Evolutionary conservation across 2,113 vertebrate genomes (phyloP).

Genomic region (Ivindomyrus marchei): DNA sequence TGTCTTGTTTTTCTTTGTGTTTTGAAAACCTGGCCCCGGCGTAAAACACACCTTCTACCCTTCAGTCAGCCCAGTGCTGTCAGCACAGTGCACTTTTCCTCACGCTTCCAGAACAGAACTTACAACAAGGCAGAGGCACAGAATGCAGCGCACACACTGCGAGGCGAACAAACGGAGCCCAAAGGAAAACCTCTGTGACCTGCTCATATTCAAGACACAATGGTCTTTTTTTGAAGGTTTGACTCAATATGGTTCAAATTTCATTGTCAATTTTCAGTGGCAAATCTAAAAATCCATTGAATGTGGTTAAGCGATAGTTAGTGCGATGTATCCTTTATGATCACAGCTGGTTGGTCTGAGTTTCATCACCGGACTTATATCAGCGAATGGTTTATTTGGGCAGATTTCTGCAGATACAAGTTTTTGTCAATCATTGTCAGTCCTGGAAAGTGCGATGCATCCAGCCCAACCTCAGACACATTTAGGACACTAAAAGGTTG

Average conservation of each 20-base stretch:
- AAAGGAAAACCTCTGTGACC: neutral
- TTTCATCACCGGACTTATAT: constrained; percentile 37
- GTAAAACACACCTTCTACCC: constrained; percentile 14
- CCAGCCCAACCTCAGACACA: constrained; percentile 45
- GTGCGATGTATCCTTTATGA: constrained; percentile 35
- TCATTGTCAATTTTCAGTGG: neutral
- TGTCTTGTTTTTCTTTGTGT: neutral
- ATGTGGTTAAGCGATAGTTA: neutral
- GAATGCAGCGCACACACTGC: neutral
- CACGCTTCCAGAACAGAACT: neutral
- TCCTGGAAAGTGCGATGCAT: constrained; percentile 55
- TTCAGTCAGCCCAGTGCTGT: constrained; percentile 1
- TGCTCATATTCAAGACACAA: neutral
- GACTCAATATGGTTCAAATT: neutral
- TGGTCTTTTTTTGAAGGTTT: neutral
- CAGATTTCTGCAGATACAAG: constrained; percentile 56
- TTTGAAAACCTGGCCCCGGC: constrained; percentile 4
- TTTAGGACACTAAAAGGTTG: constrained; percentile 42
- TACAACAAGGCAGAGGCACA: neutral
- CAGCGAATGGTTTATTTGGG: constrained; percentile 44
- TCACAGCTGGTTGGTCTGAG: constrained; percentile 57
- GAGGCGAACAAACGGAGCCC: neutral
- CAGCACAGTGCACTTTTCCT: neutral
- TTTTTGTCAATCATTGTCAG: constrained; percentile 64
- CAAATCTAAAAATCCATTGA: neutral